A percentile compares a stretch with the other conserved stretches of the same genome.
These are phyloP conservation scores for Neoaliturus tenellus DNA, from an alignment of 2,888 invertebrate genomes.

Conservation along the genomic window DNA sequence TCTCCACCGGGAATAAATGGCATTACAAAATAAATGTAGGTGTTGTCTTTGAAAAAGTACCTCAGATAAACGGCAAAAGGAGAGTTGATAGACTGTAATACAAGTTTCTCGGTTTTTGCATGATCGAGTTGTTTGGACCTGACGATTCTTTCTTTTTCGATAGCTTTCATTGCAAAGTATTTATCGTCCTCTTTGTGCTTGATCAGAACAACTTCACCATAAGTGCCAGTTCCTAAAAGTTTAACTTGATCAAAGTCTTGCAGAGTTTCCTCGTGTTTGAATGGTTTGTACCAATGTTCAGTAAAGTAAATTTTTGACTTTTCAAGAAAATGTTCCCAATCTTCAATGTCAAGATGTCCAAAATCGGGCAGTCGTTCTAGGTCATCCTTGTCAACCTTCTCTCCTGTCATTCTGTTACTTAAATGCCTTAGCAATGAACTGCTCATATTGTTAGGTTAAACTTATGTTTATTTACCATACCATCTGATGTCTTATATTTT, in stretches of 20 bases:
- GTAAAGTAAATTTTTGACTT: neutral
- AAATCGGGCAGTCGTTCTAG: constrained; percentile 24
- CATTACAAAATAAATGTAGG: constrained; percentile 88
- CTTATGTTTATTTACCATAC: neutral
- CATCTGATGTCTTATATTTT: no score
- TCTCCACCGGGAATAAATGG: constrained; percentile 93
- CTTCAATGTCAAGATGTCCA: neutral
- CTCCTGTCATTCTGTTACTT: no score
- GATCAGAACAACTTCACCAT: constrained; percentile 79
- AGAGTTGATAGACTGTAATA: constrained; percentile 90
- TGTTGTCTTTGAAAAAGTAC: constrained; percentile 90
- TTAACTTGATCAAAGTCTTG: constrained; percentile 23
- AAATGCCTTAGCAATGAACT: no score
- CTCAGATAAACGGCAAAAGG: constrained; percentile 93
- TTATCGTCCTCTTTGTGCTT: constrained; percentile 75
- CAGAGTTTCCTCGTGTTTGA: neutral
- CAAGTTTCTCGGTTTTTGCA: constrained; percentile 84
- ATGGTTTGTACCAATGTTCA: constrained; percentile 7
- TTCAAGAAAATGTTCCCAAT: neutral
- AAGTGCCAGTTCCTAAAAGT: constrained; percentile 76
- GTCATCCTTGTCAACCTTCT: no score
- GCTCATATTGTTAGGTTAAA: no score
- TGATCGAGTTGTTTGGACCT: constrained; percentile 80
- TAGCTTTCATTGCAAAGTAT: constrained; percentile 78
- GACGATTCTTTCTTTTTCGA: constrained; percentile 79